phyloP scores from a whole-genome alignment of 1,140 invertebrate species.

The Reticulitermes speratus region DNA sequence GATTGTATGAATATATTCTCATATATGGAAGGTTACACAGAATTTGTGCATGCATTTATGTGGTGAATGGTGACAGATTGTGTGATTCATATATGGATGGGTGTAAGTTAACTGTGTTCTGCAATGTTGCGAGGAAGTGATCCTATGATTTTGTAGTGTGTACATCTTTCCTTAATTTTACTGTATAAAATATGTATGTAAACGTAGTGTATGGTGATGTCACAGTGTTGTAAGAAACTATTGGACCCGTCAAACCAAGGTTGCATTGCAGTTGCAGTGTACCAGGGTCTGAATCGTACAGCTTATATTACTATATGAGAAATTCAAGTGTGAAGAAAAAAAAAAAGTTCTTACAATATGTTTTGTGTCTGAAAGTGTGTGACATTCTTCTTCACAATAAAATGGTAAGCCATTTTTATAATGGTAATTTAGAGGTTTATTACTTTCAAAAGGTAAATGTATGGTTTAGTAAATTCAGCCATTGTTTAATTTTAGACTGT shows the following conservation, averaged over 20 bases:
- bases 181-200: neutral
- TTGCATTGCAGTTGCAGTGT: neutral
- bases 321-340: neutral
- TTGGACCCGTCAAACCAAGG: neutral
- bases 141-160: conserved; percentile 1
- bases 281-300: neutral
- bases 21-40: neutral
- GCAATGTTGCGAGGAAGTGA: neutral
- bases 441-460: conserved; percentile 39
- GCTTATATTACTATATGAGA: neutral
- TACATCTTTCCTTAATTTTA: neutral
- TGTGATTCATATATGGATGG: neutral
- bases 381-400: conserved; percentile 12
- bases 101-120: neutral
- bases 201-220: neutral
- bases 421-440: conserved; percentile 13
- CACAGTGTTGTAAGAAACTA: neutral
- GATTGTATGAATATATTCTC: neutral
- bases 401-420: neutral
- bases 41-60: conserved; percentile 12
- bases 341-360: neutral
- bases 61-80: neutral
- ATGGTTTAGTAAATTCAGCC: too few relatives aligned
- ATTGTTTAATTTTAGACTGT: too few relatives aligned
- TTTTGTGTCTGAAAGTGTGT: neutral